Evolutionary conservation across 2,888 invertebrate species (phyloP).

Genomic region (Andrena marginata): DNA sequence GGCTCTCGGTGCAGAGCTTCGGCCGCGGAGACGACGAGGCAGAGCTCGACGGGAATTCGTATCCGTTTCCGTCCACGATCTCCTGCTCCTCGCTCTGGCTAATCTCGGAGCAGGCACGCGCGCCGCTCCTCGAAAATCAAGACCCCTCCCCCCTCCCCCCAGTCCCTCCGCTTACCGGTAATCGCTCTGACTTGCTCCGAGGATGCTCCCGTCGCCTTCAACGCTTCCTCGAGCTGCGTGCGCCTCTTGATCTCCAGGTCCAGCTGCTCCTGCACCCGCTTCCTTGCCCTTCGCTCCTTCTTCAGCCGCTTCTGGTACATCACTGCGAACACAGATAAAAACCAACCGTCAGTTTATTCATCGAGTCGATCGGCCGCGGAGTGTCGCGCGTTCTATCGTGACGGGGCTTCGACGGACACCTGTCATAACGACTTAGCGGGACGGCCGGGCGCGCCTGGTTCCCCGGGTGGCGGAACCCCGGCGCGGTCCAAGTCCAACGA

Average conservation of each 20-base stretch:
- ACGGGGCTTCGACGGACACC: constrained; percentile 42
- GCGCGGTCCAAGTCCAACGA: constrained; percentile 74
- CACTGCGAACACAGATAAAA: constrained; percentile 88
- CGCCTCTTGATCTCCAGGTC: constrained; percentile 93
- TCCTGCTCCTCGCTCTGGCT: neutral
- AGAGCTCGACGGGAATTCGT: constrained; percentile 31
- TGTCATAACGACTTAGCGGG: constrained; percentile 53
- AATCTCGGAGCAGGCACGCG: constrained; percentile 36
- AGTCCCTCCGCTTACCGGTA: constrained; percentile 88
- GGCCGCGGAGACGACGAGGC: constrained; percentile 20
- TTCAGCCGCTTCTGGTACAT: constrained; percentile 95
- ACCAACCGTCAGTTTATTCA: neutral
- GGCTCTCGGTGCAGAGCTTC: constrained; percentile 51
- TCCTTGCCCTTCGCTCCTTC: constrained; percentile 93
- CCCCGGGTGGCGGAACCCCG: constrained; percentile 80
- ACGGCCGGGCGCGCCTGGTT: constrained; percentile 48
- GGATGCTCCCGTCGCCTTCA: constrained; percentile 91
- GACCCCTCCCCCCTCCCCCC: neutral
- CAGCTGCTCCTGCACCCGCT: constrained; percentile 94
- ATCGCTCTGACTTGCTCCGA: constrained; percentile 92
- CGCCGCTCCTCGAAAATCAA: constrained; percentile 14
- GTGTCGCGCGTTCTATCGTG: constrained; percentile 6
- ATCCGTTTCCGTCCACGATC: constrained; percentile 9
- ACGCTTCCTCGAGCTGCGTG: constrained; percentile 92
- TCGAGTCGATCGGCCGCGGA: neutral